Evolutionary conservation across 2,113 vertebrate genomes (phyloP).

Genomic region (Mionectes macconnelli): DNA sequence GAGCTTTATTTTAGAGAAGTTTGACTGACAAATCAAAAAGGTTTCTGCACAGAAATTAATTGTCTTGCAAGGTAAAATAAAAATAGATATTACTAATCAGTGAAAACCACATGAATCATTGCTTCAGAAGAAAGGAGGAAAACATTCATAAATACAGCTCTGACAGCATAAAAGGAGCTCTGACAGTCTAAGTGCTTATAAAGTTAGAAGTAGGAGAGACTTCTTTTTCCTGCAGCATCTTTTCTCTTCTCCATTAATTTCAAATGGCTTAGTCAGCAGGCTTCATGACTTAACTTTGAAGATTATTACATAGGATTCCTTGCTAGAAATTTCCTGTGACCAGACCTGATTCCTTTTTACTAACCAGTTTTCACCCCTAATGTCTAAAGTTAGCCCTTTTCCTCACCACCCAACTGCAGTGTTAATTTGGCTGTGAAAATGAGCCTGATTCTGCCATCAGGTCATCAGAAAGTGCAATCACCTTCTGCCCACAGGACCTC

Average conservation of each 20-base stretch:
- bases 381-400: not conserved
- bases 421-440: not conserved
- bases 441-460: not conserved
- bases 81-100: not conserved
- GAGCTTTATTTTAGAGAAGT: not conserved
- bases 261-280: not conserved
- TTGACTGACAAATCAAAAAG: not conserved
- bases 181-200: not conserved
- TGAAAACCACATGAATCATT: not conserved
- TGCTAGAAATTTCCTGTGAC: not conserved
- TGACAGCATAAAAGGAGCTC: not conserved
- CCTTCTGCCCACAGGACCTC: not conserved
- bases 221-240: not conserved
- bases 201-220: not conserved
- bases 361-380: not conserved
- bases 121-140: not conserved
- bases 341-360: not conserved
- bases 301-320: not conserved
- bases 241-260: not conserved
- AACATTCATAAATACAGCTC: not conserved
- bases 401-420: fast-evolving
- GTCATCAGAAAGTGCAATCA: not conserved
- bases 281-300: not conserved
- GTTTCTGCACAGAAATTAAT: not conserved
- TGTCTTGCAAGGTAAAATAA: not conserved